Evolutionary conservation across 2,888 invertebrate genomes (phyloP).

Genomic region (Rhopalosiphum nymphaeae): DNA sequence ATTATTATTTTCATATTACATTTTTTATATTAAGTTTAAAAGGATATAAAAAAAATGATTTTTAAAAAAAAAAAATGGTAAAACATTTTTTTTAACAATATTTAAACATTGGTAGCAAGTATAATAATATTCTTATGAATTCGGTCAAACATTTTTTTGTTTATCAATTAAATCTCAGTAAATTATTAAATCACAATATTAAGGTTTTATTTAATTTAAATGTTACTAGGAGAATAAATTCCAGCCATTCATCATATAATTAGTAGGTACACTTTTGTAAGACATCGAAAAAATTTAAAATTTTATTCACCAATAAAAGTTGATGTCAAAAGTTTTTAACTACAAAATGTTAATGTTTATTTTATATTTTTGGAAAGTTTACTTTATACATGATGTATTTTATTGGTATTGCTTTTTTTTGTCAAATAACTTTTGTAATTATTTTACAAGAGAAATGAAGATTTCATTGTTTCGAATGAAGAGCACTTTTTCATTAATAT

Average conservation of each 20-base stretch:
- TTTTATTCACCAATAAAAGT: neutral
- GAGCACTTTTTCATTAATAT: neutral
- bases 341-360: neutral
- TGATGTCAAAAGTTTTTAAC: neutral
- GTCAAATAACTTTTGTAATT: constrained; percentile 7
- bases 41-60: neutral
- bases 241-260: neutral
- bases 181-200: neutral
- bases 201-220: neutral
- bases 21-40: neutral
- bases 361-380: neutral
- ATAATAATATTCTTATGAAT: neutral
- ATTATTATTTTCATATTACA: neutral
- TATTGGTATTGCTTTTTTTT: neutral
- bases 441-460: neutral
- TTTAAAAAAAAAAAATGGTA: neutral
- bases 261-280: constrained; percentile 4
- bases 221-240: neutral
- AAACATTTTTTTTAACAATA: neutral
- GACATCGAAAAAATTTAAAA: neutral
- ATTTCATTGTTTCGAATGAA: neutral
- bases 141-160: neutral
- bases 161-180: neutral
- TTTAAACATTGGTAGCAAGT: neutral
- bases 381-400: neutral